A percentile compares a stretch with the other conserved stretches of the same genome.
Conservation (phyloP, 2,113 vertebrate genomes). For the Tautogolabrus adspersus region DNA sequence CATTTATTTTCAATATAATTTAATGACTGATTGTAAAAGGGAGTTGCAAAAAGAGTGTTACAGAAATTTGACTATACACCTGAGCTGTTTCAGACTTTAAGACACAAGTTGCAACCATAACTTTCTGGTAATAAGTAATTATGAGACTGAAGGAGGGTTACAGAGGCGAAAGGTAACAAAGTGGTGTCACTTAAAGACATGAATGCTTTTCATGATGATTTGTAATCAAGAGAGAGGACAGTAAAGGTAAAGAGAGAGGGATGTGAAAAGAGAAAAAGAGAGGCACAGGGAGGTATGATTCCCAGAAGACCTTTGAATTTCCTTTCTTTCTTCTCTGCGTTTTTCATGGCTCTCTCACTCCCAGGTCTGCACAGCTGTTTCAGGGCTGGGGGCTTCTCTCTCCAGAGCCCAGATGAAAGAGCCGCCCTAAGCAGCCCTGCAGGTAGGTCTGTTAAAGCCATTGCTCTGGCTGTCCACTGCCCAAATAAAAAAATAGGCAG, state of each 20-base stretch:
- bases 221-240: conserved; percentile 9
- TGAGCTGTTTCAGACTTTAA: too few species aligned
- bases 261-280: conserved; percentile 42
- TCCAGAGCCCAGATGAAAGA: conserved; percentile 85
- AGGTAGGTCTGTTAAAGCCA: conserved; percentile 87
- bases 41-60: too few species aligned
- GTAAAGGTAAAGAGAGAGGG: conserved; percentile 28
- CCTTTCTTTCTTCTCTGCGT: conserved; percentile 77
- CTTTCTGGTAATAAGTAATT: background rate
- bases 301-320: conserved; percentile 81
- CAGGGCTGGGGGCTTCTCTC: conserved; percentile 82
- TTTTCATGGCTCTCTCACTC: conserved; percentile 81
- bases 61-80: too few species aligned
- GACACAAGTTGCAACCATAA: background rate
- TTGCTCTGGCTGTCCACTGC: conserved; percentile 77
- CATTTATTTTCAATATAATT: too few species aligned
- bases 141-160: too few species aligned
- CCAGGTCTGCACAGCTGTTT: conserved; percentile 85
- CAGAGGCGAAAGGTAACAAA: background rate
- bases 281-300: conserved; percentile 57
- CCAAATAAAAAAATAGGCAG: conserved; percentile 65
- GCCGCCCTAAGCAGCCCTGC: conserved; percentile 82
- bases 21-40: too few species aligned
- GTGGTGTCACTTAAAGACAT: background rate
- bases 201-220: conserved; percentile 14